Conservation (phyloP, 2,113 vertebrate species). For the Sebastes schlegelii region DNA sequence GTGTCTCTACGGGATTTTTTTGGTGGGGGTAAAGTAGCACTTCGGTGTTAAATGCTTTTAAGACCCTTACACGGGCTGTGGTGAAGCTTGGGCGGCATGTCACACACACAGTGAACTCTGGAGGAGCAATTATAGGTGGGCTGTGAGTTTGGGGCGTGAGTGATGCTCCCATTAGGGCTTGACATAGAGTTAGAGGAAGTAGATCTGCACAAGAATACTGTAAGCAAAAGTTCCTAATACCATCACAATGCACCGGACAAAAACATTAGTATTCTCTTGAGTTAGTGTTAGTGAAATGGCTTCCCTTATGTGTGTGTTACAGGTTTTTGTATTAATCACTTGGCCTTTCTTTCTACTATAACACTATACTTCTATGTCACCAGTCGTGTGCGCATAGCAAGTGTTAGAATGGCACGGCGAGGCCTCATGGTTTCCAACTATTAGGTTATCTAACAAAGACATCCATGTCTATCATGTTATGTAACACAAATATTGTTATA, state of each 20-base stretch:
- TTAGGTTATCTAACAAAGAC: constrained; percentile 31
- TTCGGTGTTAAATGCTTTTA: constrained; percentile 68
- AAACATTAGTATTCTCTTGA: background rate
- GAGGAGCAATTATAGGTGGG: constrained; percentile 78
- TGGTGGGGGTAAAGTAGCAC: constrained; percentile 62
- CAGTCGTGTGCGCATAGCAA: background rate
- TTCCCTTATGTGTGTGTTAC: background rate
- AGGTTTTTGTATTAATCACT: background rate
- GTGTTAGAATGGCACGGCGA: constrained; percentile 1
- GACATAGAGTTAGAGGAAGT: constrained; percentile 42
- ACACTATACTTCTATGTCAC: constrained; percentile 1
- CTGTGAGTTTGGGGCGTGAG: constrained; percentile 70
- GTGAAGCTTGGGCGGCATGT: constrained; percentile 74
- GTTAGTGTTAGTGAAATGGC: background rate
- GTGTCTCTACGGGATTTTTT: constrained; percentile 50
- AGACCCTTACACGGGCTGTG: constrained; percentile 60
- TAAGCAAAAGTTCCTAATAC: background rate
- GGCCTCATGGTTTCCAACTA: constrained; percentile 6
- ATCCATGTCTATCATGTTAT: constrained; percentile 37
- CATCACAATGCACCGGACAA: background rate
- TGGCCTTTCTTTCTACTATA: constrained; percentile 11
- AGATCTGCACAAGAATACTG: constrained; percentile 11
- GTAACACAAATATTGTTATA: constrained; percentile 21
- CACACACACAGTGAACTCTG: constrained; percentile 78
- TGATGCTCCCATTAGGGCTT: constrained; percentile 38